A percentile compares a stretch with the other conserved stretches of the same genome.
phyloP scores from a whole-genome alignment of 2,888 invertebrate species.

The Lampropteryx suffumata region DNA sequence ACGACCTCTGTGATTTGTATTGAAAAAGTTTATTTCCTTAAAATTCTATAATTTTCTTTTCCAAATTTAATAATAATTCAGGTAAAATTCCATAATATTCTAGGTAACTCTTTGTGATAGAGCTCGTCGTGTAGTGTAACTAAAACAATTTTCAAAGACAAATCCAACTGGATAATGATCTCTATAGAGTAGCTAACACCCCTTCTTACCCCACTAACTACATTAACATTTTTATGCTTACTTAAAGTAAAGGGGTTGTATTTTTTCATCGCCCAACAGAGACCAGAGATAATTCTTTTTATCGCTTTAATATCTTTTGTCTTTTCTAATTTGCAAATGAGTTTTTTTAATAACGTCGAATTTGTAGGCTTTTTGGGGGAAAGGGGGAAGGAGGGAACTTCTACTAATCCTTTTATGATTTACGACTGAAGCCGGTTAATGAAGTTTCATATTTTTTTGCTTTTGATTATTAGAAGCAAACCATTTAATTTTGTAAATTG shows the following conservation, averaged over 20 bases:
- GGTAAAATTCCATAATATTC: no score
- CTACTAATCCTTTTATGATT: slow-evolving; percentile 72
- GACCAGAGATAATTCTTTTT: slow-evolving; percentile 75
- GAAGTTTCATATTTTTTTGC: slow-evolving; percentile 48
- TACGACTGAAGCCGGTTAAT: slow-evolving; percentile 57
- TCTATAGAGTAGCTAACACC: slow-evolving; percentile 21
- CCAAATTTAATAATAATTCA: no score
- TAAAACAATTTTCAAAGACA: neutral
- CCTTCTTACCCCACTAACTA: slow-evolving; percentile 25
- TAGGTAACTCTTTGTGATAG: no score
- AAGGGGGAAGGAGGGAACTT: neutral
- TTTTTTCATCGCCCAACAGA: slow-evolving; percentile 56
- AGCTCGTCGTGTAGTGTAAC: neutral
- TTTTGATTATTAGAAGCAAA: slow-evolving; percentile 51
- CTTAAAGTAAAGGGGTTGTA: slow-evolving; percentile 34
- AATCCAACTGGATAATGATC: slow-evolving; percentile 4
- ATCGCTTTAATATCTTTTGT: slow-evolving; percentile 79
- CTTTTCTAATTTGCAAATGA: slow-evolving; percentile 81
- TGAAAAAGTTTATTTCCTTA: slow-evolving; percentile 28
- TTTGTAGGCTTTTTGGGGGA: slow-evolving; percentile 55
- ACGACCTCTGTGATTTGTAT: slow-evolving; percentile 43
- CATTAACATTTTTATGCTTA: slow-evolving; percentile 32
- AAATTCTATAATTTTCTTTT: no score
- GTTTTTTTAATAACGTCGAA: slow-evolving; percentile 81
- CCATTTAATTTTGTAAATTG: slow-evolving; percentile 37